Evolutionary conservation across 92 coral and sea anemone genomes (phyloP).

Genomic region (Actinernus sp.): DNA sequence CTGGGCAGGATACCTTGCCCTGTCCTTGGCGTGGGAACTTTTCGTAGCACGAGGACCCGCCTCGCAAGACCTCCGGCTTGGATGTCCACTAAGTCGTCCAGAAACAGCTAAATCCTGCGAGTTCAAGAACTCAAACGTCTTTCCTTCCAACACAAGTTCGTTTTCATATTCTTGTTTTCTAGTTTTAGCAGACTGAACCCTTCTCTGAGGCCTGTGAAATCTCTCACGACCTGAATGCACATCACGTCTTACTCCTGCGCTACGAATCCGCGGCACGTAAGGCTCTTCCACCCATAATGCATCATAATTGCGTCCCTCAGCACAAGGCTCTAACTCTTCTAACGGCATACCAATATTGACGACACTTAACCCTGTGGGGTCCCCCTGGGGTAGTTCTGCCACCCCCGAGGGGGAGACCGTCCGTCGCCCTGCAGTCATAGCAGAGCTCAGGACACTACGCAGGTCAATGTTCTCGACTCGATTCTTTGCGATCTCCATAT

Average conservation of each 20-base stretch:
- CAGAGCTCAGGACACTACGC: constrained; percentile 13
- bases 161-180: constrained; percentile 53
- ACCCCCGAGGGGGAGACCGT: constrained; percentile 9
- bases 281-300: constrained; percentile 82
- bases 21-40: not conserved
- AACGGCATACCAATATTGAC: constrained; percentile 12
- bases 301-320: constrained; percentile 20
- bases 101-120: constrained; percentile 66
- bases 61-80: not conserved
- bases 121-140: constrained; percentile 64
- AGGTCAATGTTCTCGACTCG: constrained; percentile 31
- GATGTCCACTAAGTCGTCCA: constrained; percentile 19
- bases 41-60: not conserved
- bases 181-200: constrained; percentile 48
- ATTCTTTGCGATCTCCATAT: constrained; percentile 64
- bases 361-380: constrained; percentile 20
- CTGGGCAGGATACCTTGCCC: not conserved
- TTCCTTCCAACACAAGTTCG: constrained; percentile 65
- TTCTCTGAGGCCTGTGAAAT: constrained; percentile 10
- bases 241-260: not conserved
- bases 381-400: not conserved
- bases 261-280: constrained; percentile 16
- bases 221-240: constrained; percentile 4
- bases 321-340: not conserved
- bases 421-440: constrained; percentile 2